Base-by-base conservation (phyloP, 2,113 vertebrate species). In the Prolemur simus region DNA sequence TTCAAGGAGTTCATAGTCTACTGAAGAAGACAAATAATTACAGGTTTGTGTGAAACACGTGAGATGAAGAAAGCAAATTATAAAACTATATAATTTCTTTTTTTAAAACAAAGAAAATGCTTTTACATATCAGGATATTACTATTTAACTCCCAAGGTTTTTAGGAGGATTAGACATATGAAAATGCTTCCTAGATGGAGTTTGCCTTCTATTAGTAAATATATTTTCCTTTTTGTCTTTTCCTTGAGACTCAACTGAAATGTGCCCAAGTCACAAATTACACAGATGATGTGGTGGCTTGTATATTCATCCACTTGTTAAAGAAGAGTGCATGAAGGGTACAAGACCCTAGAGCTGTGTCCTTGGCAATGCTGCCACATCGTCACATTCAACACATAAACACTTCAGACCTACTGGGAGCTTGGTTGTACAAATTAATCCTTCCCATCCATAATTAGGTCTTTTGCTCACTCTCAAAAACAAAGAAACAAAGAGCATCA, bases 91-190 rank as follows among this genome's bases (percentile, higher is more conserved):
- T 23, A n/a, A 93, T 60, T 8, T 81, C 56, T 47, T 86, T 82
- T 86, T 94, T 58, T 89, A 73, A 92, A 82, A 64, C 88, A 91
- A 94, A 95, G 34, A 85, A 74, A n/a, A 86, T 83, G 6, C n/a
- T 86, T 37, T 71, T 80, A 52, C 87, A 85, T 91, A 66, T n/a
- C 17, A 25, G 47, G 34, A 84, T 69, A n/a, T n/a, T 86, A 80
- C 6, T 20, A 80, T 82, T 84, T 68, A 88, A 8, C 25, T 83
- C n/a, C 58, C 66, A 80, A 86, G 25, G 10, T 27, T 87, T 95
- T 73, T 83, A 32, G 34, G 56, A 83, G 27, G n/a, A 77, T 49
- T 86, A 47, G 3, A 86, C 25, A 34, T 32, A 69, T 37, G 39
- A 78, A 78, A 77, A 66, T 92, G 47, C 52, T 68, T 96, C 21